Conservation (phyloP, 1,140 invertebrate genomes). For the Pollicipes pollicipes region DNA sequence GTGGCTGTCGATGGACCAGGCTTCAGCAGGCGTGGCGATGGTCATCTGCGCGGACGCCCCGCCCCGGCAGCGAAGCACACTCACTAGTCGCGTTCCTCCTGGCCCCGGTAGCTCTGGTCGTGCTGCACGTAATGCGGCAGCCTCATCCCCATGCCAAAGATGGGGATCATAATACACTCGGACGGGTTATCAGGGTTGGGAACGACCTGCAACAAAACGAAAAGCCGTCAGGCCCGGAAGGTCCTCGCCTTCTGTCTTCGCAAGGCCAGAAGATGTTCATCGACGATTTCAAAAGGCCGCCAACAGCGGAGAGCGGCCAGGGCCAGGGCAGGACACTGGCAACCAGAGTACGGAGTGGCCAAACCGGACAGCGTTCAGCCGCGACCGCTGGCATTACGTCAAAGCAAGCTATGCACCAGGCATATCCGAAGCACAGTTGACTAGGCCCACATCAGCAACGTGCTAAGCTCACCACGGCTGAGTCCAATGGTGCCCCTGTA, state of each 20-base stretch:
- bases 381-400: not conserved
- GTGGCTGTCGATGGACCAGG: no score
- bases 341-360: not conserved
- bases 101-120: not conserved
- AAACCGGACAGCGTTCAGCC: not conserved
- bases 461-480: no score
- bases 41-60: no score
- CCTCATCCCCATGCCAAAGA: not conserved
- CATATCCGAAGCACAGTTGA: no score
- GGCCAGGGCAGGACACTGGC: not conserved
- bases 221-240: no score
- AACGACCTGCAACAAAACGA: not conserved
- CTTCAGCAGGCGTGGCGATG: no score
- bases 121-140: not conserved
- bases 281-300: not conserved
- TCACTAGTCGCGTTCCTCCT: not conserved
- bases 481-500: no score
- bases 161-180: not conserved
- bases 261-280: not conserved
- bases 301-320: not conserved
- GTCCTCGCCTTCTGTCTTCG: no score
- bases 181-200: not conserved
- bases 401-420: not conserved
- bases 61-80: not conserved
- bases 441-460: no score